phyloP scores from a whole-genome alignment of 1,140 invertebrate species.

The Microvelia longipes region DNA sequence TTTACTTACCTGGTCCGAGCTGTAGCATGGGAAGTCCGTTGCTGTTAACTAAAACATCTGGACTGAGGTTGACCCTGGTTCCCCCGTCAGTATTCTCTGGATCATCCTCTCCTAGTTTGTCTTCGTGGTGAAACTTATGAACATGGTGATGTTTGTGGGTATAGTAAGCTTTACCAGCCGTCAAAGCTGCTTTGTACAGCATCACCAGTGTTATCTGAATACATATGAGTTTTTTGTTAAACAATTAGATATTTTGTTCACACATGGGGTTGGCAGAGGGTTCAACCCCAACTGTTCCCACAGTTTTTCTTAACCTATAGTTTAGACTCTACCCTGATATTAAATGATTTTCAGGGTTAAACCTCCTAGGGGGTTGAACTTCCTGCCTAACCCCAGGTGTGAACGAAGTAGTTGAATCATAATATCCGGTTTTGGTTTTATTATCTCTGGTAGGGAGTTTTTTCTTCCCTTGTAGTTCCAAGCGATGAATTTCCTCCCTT shows the following conservation, averaged over 20 bases:
- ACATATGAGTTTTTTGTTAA: background rate
- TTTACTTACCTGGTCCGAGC: background rate
- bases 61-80: background rate
- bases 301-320: too few relatives aligned
- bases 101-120: conserved; percentile 36
- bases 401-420: too few relatives aligned
- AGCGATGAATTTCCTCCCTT: too few relatives aligned
- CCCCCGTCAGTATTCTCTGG: conserved; percentile 13
- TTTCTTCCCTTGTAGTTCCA: too few relatives aligned
- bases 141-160: conserved; percentile 71
- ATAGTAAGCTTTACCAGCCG: conserved; percentile 63
- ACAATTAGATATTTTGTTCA: conserved; percentile 37
- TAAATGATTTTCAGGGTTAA: too few relatives aligned
- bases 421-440: too few relatives aligned
- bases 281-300: conserved; percentile 34
- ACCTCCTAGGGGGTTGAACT: too few relatives aligned
- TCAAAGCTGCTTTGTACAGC: conserved; percentile 56
- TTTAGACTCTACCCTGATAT: too few relatives aligned
- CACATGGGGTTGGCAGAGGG: conserved; percentile 47
- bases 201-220: conserved; percentile 49
- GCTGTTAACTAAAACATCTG: background rate
- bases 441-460: too few relatives aligned
- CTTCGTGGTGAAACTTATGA: conserved; percentile 56
- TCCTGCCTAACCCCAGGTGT: too few relatives aligned
- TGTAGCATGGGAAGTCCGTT: background rate